Percentiles rank a stretch among this genome's conserved stretches.
These are phyloP conservation scores for Nixonia krombeini DNA, from an alignment of 1,140 invertebrate genomes.

Conservation along the genomic window DNA sequence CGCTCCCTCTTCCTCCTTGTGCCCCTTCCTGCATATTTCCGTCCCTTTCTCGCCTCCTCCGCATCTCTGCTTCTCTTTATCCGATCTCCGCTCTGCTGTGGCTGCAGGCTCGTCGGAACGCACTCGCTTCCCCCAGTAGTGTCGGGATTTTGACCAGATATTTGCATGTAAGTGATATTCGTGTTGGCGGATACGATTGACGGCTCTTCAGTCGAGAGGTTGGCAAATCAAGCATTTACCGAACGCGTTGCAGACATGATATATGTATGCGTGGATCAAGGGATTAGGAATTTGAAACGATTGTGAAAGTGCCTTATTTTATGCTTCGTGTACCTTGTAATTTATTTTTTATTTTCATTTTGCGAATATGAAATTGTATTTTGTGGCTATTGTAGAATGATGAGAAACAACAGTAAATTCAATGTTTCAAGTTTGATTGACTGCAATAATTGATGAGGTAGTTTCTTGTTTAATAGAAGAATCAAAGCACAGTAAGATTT, in stretches of 20 bases:
- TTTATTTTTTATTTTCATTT: no score
- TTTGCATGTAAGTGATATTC: constrained; percentile 70
- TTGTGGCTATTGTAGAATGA: no score
- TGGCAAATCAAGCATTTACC: constrained; percentile 47
- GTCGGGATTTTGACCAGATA: constrained; percentile 61
- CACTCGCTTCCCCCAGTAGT: constrained; percentile 30
- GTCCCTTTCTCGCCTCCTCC: constrained; percentile 21
- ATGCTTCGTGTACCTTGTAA: no score
- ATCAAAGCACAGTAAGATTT: no score
- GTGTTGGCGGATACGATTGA: constrained; percentile 66
- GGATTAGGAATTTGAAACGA: constrained; percentile 7
- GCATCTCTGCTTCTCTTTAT: constrained; percentile 29
- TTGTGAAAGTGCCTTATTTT: no score
- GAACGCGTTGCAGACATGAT: constrained; percentile 26
- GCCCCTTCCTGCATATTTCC: no score
- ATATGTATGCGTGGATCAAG: constrained; percentile 14
- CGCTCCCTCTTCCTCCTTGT: constrained; percentile 8
- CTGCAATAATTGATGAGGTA: no score
- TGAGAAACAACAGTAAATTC: no score
- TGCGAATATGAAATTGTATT: no score
- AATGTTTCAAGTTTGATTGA: no score
- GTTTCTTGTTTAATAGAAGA: no score
- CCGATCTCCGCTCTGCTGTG: constrained; percentile 22
- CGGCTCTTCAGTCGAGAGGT: constrained; percentile 57
- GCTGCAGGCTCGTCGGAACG: constrained; percentile 58